These are phyloP conservation scores for Cyprinus carpio DNA, from an alignment of 2,113 vertebrate genomes.

Conservation along the genomic window DNA sequence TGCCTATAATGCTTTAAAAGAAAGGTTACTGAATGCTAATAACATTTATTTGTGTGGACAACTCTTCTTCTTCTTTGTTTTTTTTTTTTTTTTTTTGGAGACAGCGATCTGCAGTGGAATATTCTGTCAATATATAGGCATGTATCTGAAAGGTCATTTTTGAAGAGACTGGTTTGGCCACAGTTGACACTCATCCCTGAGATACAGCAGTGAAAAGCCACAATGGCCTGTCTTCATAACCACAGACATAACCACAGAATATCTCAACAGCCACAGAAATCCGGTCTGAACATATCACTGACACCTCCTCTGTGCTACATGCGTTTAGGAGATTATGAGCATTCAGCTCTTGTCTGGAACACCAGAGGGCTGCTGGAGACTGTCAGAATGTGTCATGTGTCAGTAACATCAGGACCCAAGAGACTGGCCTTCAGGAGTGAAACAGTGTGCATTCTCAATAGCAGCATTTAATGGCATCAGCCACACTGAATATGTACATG, in stretches of 20 bases:
- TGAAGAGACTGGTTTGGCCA: conserved; percentile 16
- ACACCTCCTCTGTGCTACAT: conserved; percentile 24
- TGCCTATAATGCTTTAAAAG: no score
- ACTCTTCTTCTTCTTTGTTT: no score
- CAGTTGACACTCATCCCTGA: conserved; percentile 17
- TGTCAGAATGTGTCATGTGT: conserved; percentile 37
- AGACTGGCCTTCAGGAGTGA: not conserved
- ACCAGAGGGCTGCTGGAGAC: conserved; percentile 41
- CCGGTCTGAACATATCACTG: conserved; percentile 7
- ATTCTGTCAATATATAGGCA: not conserved
- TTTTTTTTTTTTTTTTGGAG: no score
- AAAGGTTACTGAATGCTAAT: no score
- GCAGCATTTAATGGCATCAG: not conserved
- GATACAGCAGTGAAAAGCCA: not conserved
- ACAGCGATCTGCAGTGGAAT: not conserved
- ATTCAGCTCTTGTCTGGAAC: conserved; percentile 27
- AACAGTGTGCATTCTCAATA: not conserved
- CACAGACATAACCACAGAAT: conserved; percentile 14
- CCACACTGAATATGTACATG: no score
- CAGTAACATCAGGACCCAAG: conserved; percentile 11
- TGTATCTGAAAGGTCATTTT: conserved; percentile 11
- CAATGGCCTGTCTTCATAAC: conserved; percentile 14
- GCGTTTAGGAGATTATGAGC: conserved; percentile 44
- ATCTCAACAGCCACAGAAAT: conserved; percentile 8
- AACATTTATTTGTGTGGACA: no score